These are phyloP conservation scores for Melitaea cinxia DNA, from an alignment of 1,140 invertebrate genomes.

Conservation along the genomic window DNA sequence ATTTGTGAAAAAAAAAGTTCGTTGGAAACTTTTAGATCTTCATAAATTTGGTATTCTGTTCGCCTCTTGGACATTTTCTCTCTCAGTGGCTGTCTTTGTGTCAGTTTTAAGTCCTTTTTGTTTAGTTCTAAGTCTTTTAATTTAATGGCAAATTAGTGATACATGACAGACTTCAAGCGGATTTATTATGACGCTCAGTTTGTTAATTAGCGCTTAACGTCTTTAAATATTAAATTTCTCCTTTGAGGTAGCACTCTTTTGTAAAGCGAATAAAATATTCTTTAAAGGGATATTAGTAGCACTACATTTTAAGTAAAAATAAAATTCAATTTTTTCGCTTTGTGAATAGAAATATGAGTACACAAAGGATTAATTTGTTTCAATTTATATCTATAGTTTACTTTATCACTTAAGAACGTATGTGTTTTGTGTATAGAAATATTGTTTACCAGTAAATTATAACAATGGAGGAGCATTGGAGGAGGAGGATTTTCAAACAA, in stretches of 20 bases:
- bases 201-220: background rate
- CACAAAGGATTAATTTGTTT: too few relatives aligned
- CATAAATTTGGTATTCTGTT: constrained; percentile 4
- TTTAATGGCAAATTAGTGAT: constrained; percentile 1
- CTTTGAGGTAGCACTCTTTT: background rate
- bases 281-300: background rate
- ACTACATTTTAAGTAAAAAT: background rate
- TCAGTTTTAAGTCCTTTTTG: background rate
- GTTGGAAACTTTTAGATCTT: background rate
- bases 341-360: background rate
- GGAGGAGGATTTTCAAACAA: too few relatives aligned
- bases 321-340: background rate
- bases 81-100: background rate
- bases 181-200: constrained; percentile 1
- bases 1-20: background rate
- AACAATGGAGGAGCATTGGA: too few relatives aligned
- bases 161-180: constrained; percentile 1
- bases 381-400: too few relatives aligned
- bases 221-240: background rate
- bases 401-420: too few relatives aligned
- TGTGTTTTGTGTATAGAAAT: too few relatives aligned
- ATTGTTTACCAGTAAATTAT: too few relatives aligned
- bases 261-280: background rate
- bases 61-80: background rate
- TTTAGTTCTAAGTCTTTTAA: constrained; percentile 16